These are phyloP conservation scores for pig (Sus scrofa) DNA, from an alignment of 2,113 vertebrate genomes.

Conservation along the genomic window DNA sequence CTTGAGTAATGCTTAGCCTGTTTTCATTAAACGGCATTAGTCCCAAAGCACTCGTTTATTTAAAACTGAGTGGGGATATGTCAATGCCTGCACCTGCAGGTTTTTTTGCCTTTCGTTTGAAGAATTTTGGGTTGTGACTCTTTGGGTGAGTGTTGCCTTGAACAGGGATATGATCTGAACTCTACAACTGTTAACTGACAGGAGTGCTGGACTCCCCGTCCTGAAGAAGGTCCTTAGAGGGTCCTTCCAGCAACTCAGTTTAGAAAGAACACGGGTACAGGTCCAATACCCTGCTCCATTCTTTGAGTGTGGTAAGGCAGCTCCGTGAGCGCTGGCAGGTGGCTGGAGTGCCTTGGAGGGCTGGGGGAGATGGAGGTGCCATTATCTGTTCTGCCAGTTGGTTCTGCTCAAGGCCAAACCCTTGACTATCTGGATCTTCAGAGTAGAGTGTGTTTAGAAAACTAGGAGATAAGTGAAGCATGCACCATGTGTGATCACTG, in stretches of 20 bases:
- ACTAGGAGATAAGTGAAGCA: neutral
- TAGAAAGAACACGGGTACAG: neutral
- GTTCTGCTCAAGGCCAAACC: conserved; percentile 7
- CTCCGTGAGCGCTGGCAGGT: neutral
- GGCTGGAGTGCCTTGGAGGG: neutral
- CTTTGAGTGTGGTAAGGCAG: neutral
- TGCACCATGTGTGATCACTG: neutral
- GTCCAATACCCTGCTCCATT: too few relatives aligned
- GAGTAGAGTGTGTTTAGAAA: conserved; percentile 43
- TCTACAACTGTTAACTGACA: neutral
- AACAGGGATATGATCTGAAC: neutral
- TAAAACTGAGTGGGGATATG: neutral
- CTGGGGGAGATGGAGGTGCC: neutral
- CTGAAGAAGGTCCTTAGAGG: neutral
- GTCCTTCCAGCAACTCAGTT: neutral
- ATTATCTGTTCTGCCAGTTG: conserved; percentile 11
- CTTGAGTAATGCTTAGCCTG: neutral
- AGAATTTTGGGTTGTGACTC: neutral
- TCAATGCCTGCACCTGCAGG: neutral
- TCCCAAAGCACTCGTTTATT: neutral
- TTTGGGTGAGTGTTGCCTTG: neutral
- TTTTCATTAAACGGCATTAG: neutral
- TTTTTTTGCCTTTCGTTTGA: neutral
- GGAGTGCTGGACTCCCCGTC: neutral
- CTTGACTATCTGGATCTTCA: conserved; percentile 25